Evolutionary conservation across 2,797 vertebrate genomes (phyloP), one percentile per base, ranked within the genome.

Genomic region (Hafferia zeledoni): DNA sequence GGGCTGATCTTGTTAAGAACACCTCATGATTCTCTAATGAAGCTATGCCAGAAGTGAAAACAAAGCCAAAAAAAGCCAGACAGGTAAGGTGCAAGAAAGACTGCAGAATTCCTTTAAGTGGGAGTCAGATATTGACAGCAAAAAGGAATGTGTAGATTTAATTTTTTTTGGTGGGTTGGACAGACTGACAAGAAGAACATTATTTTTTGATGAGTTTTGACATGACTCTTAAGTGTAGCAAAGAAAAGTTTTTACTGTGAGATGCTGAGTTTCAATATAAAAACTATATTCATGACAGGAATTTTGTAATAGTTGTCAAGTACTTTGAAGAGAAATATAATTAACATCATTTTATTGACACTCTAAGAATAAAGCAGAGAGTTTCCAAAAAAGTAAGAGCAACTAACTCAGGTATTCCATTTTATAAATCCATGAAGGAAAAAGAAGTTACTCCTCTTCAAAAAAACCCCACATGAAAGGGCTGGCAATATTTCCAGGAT

Each of bases 131-230:
- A 33, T 80, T 94, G 90, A 80, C 90, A 95, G 81, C 60, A 76
- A 55, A 75, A 90, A 70, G 25, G 43, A 60, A 78, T 92, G 46
- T 61, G 71, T 84, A 61, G 79, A 87, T 86, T 89, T 82, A 80
- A 56, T 44, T 90, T 93, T 69, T 95, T 95, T 93, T 96, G 76
- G 85, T 89, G 82, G 75, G 59, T 92, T 96, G 91, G 81, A 83
- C 52, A 63, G 69, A 83, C 75, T 96, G 92, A 79, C 60, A 71
- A 88, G 84, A 89, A 74, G 43, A 93, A 77, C 50, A 57, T 91
- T 94, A 90, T 82, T 96, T 93, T 92, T 96, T 94, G 49, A 94
- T 89, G 68, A 72, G 93, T 96, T 97, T 96, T 97, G 96, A 96
- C 95, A 76, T 82, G 78, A 72, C 37, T 95, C 33, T 87, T 84